Percentiles rank a stretch among this genome's conserved stretches.
These are phyloP conservation scores for Limosa lapponica DNA, from an alignment of 2,797 vertebrate genomes.

Conservation along the genomic window DNA sequence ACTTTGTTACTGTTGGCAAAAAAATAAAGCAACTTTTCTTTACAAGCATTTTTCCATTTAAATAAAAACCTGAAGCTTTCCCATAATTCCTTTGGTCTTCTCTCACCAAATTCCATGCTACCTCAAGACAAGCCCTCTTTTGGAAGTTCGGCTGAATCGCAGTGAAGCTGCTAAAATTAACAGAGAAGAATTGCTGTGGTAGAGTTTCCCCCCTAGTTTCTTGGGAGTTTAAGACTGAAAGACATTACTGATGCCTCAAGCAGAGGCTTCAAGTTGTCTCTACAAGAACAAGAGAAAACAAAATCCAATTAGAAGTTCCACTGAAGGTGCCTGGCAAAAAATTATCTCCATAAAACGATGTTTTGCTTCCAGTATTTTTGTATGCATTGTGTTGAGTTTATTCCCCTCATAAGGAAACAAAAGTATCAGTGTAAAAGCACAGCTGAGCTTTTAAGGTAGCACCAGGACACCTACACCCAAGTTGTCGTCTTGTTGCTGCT, in stretches of 20 bases:
- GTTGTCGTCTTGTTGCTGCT: constrained; percentile 81
- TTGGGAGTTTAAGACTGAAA: constrained; percentile 71
- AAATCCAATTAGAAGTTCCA: constrained; percentile 71
- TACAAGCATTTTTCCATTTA: constrained; percentile 73
- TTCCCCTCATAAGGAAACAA: constrained; percentile 71
- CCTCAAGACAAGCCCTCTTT: constrained; percentile 73
- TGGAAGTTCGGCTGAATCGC: constrained; percentile 71
- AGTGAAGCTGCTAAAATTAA: constrained; percentile 75
- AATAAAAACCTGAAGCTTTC: constrained; percentile 77
- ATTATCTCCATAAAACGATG: constrained; percentile 44
- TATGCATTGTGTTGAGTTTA: constrained; percentile 34
- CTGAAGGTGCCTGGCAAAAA: constrained; percentile 76
- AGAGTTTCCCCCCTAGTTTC: constrained; percentile 42
- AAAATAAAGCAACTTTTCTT: constrained; percentile 79
- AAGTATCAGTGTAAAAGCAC: constrained; percentile 76
- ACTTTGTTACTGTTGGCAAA: constrained; percentile 81
- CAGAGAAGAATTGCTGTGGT: constrained; percentile 69
- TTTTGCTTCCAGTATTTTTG: constrained; percentile 74
- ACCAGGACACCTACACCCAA: constrained; percentile 85
- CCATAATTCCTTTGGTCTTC: constrained; percentile 90
- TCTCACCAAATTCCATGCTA: constrained; percentile 76
- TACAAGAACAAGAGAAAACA: constrained; percentile 74
- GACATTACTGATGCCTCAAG: constrained; percentile 63
- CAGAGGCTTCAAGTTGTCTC: constrained; percentile 50
- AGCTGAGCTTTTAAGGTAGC: constrained; percentile 88